Evolutionary conservation across 2,113 vertebrate species (phyloP), one percentile per base, ranked within the genome.

Genomic region (Argyrosomus japonicus): DNA sequence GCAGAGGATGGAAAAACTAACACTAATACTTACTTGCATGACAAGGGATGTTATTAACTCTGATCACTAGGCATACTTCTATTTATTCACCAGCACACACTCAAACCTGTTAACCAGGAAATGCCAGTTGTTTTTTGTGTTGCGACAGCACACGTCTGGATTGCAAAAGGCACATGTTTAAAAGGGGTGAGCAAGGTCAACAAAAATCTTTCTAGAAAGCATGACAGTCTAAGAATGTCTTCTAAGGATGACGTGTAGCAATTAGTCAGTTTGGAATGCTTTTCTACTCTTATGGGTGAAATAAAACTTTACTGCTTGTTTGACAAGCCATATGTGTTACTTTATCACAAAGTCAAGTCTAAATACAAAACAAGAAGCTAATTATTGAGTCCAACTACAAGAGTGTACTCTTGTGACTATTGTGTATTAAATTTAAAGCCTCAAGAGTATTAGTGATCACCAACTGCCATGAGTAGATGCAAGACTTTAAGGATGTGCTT

Each of bases 21-120:
- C 14, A 47, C 13, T 40, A 36, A 36, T 40, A 15, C 14, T 47
- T 14, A 47, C 19, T 68, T 10, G 11, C 17, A 18, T 13, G 3
- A 13, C 45, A 47, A 25, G n/a, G 23, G 9, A 2, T 14, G 2
- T 32, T 11, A 17, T 27, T 23, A n/a, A 68, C 29, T 18, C 15
- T 40, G 7, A 25, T 45, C 12, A 18, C 21, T 5, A 5, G 6
- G n/a, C 3, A 68, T 36, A 68, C 4, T 48, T 81, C 0, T 62
- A 5, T 21, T 56, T 10, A 36, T 6, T 27, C 2, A 43, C 6
- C 13, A 12, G 3, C 58, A 69, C 36, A 64, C 29, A 36, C n/a
- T 27, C 17, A 82, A 79, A 88, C 84, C 36, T 12, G 84, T 81
- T 43, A 36, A 85, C 47, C 60, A 68, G 76, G 56, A 80, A 82